Evolutionary conservation across 2,113 vertebrate genomes (phyloP), one percentile per base, ranked within the genome.

Genomic region (Ochotona princeps): DNA sequence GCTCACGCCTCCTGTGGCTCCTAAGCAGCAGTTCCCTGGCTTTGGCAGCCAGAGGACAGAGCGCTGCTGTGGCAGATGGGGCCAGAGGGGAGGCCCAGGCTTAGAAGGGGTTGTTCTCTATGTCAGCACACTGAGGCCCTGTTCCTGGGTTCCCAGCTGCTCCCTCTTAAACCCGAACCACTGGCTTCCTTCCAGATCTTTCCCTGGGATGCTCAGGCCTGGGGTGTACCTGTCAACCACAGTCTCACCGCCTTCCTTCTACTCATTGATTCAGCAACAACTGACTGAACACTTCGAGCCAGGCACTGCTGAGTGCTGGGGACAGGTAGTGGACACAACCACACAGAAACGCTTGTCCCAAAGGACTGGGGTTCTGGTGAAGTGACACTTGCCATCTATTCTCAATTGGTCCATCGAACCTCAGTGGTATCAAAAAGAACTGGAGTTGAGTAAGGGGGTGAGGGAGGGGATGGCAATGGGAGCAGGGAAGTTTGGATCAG

Each of bases 401-500:
- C 47, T 14, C n/a, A 49, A 35, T 57, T 0, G 38, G 21, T 60
- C 28, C 57, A 83, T 6, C 1, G 2, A 49, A n/a, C 23, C 17
- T 32, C 25, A 20, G 32, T 7, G 3, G 23, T 8, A 26, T 57
- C 26, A 3, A 70, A 14, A 51, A 75, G 54, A 65, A 8, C 28
- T 47, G 12, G 0, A 60, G 81, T 20, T 25, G 30, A 21, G 1
- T 18, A 1, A 30, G 51, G 26, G 69, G 72, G 15, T 2, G 26
- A 49, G 21, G 25, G 11, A 51, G 44, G 32, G 30, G 47, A 49
- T 0, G 2, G 3, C 2, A 1, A 5, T 14, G 38, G 47, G 0
- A 1, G 1, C 4, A 18, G 38, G 47, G 0, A 1, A n/a, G 49
- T 51, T 4, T 47, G 51, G 32, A 1, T 3, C 2, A 5, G 25